A percentile compares a stretch with the other conserved stretches of the same genome.
phyloP scores from a whole-genome alignment of 2,797 vertebrate genomes.

The Decapterus maruadsi region DNA sequence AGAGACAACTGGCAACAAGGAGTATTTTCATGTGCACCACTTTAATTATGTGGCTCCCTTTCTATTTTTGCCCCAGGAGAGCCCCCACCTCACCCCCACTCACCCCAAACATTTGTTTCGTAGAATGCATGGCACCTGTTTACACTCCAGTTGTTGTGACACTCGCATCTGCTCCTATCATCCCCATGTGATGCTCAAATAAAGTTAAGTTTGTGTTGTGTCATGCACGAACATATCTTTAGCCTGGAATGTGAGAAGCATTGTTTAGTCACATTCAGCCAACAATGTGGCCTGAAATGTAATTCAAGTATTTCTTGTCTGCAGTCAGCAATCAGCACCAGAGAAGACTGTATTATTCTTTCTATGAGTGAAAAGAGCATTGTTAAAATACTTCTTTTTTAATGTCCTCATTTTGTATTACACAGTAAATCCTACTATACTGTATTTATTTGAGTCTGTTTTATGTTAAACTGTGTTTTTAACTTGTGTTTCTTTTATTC shows the following conservation, averaged over 20 bases:
- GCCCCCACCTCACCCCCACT: constrained; percentile 19
- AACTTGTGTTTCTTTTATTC: too few relatives aligned
- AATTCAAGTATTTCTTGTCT: neutral
- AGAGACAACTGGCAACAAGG: constrained; percentile 48
- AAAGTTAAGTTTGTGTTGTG: neutral
- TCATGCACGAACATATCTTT: neutral
- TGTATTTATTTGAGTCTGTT: too few relatives aligned
- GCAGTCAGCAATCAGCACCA: constrained; percentile 1
- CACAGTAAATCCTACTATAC: too few relatives aligned
- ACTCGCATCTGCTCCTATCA: constrained; percentile 37
- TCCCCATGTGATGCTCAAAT: constrained; percentile 3
- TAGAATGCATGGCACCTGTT: constrained; percentile 72
- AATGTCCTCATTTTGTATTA: too few relatives aligned
- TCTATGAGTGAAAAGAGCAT: constrained; percentile 15
- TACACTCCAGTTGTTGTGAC: constrained; percentile 62
- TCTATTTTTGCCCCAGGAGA: constrained; percentile 70
- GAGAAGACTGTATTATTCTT: constrained; percentile 20
- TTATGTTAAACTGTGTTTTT: too few relatives aligned
- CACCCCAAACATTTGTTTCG: constrained; percentile 64
- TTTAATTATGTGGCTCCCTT: constrained; percentile 70
- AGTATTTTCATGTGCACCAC: constrained; percentile 56
- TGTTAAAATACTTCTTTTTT: too few relatives aligned
- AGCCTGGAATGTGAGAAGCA: constrained; percentile 2
- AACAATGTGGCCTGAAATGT: constrained; percentile 7
- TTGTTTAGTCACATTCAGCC: constrained; percentile 1